These are phyloP conservation scores for Keiferia lycopersicella DNA, from an alignment of 2,888 invertebrate genomes.

Conservation along the genomic window DNA sequence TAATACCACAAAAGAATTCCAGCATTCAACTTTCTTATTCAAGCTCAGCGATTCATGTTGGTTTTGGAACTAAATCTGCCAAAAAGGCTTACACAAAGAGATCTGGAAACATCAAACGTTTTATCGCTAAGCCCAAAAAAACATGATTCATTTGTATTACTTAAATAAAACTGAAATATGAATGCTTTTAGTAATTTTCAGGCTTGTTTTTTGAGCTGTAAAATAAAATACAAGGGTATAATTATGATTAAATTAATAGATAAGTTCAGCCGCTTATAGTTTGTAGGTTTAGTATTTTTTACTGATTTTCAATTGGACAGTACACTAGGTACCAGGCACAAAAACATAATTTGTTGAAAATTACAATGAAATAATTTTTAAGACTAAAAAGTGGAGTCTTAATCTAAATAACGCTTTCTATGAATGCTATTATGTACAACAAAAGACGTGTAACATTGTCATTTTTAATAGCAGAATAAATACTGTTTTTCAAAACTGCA, in stretches of 20 bases:
- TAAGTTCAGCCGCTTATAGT: background rate
- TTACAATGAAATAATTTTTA: background rate
- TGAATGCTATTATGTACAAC: too few relatives aligned
- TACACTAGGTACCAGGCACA: too few relatives aligned
- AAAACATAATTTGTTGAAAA: background rate
- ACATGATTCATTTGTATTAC: constrained; percentile 11
- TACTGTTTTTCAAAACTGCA: too few relatives aligned
- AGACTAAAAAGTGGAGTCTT: too few relatives aligned
- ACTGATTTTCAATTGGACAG: too few relatives aligned
- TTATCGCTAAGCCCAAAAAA: constrained; percentile 13
- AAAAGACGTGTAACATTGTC: too few relatives aligned
- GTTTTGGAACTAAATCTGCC: constrained; percentile 17
- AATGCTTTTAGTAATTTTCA: background rate
- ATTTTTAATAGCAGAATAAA: too few relatives aligned
- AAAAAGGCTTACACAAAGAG: constrained; percentile 15
- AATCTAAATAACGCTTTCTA: too few relatives aligned
- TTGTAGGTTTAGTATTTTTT: background rate
- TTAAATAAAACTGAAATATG: constrained; percentile 5
- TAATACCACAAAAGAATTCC: background rate
- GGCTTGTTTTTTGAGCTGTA: background rate
- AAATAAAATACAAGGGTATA: background rate
- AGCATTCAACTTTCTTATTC: constrained; percentile 12
- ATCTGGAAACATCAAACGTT: constrained; percentile 12
- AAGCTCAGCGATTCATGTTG: constrained; percentile 9
- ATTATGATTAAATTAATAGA: background rate